These are phyloP conservation scores for Condylura cristata DNA, from an alignment of 2,113 vertebrate species.

Conservation along the genomic window DNA sequence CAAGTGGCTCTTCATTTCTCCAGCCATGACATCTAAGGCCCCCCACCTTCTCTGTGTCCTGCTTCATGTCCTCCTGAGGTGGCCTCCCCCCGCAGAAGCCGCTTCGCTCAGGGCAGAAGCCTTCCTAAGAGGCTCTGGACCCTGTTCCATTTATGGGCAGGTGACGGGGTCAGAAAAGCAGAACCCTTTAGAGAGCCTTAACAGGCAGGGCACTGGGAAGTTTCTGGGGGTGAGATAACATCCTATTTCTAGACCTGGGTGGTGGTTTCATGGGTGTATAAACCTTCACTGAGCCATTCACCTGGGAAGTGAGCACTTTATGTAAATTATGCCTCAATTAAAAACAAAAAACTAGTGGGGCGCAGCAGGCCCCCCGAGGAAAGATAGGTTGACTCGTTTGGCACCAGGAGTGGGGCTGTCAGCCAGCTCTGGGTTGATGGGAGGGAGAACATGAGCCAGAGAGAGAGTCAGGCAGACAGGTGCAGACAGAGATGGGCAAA, in stretches of 20 bases:
- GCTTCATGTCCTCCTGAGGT: background rate
- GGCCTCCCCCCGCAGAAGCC: background rate
- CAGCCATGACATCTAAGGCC: background rate
- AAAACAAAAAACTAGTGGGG: background rate
- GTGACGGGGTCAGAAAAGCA: accelerated
- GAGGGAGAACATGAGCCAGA: background rate
- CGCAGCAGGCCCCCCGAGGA: background rate
- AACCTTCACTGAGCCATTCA: background rate
- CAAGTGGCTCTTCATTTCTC: background rate
- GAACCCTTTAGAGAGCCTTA: background rate
- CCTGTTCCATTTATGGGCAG: background rate
- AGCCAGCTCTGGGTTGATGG: background rate
- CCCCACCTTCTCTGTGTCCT: background rate
- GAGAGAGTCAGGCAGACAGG: background rate
- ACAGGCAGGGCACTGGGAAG: background rate
- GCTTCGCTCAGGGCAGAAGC: background rate
- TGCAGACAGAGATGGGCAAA: background rate
- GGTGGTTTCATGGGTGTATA: background rate
- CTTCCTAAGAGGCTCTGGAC: no score
- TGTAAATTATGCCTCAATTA: constrained; percentile 39
- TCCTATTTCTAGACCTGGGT: background rate
- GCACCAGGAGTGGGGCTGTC: background rate
- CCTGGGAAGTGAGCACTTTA: constrained; percentile 1
- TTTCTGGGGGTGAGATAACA: background rate
- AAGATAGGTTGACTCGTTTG: background rate